Conservation (phyloP, 2,888 invertebrate species). For the Hemicrepidius hirtus region DNA sequence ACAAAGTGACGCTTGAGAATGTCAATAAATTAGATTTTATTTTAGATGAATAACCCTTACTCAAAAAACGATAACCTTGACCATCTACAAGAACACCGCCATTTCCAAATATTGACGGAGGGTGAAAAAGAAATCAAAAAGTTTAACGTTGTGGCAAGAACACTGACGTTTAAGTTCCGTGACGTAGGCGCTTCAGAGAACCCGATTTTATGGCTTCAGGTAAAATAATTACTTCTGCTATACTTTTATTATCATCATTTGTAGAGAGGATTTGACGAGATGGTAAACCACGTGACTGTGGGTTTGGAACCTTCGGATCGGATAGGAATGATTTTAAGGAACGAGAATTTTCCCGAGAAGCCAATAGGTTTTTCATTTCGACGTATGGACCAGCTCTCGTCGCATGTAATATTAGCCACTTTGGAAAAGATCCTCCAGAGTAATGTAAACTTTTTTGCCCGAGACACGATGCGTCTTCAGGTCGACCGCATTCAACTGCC, state of each 20-base stretch:
- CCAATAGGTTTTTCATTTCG: conserved; percentile 14
- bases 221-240: neutral
- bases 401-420: neutral
- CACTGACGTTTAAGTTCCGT: neutral
- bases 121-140: too few relatives aligned
- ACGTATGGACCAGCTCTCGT: conserved; percentile 6
- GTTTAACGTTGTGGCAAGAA: too few relatives aligned
- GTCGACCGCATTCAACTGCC: neutral
- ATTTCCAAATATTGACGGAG: too few relatives aligned
- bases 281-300: neutral
- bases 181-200: neutral
- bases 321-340: neutral
- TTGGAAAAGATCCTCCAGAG: conserved; percentile 18
- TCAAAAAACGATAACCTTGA: too few relatives aligned
- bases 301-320: neutral
- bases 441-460: conserved; percentile 1
- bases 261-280: conserved; percentile 6
- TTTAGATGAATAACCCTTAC: too few relatives aligned
- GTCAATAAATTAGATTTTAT: too few relatives aligned
- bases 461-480: neutral
- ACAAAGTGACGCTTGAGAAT: too few relatives aligned
- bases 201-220: conserved; percentile 1
- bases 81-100: too few relatives aligned
- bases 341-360: neutral
- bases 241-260: neutral